These are phyloP conservation scores for Drosophila micromelanica DNA, from an alignment of 1,140 invertebrate species.

Conservation along the genomic window DNA sequence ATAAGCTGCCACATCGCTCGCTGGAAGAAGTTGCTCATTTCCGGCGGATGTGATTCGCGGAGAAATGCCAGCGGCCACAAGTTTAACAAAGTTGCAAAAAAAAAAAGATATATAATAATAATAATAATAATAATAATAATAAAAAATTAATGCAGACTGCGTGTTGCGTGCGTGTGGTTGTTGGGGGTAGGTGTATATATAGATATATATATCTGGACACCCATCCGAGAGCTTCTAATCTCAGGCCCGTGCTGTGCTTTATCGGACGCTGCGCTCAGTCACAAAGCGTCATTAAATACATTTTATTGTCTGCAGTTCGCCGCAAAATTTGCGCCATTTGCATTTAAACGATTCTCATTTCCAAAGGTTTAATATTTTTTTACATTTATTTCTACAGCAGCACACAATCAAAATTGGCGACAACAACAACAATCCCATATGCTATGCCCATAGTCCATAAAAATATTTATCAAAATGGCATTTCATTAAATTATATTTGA, in stretches of 20 bases:
- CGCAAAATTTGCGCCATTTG: slow-evolving; percentile 43
- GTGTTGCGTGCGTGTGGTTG: slow-evolving; percentile 20
- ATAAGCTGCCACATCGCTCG: slow-evolving; percentile 48
- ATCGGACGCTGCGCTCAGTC: neutral
- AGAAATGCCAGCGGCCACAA: neutral
- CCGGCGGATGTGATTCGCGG: slow-evolving; percentile 69
- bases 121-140: no score
- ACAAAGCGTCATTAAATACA: slow-evolving; percentile 55
- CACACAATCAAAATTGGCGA: slow-evolving; percentile 24
- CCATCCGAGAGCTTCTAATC: slow-evolving; percentile 22
- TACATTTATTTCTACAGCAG: slow-evolving; percentile 33
- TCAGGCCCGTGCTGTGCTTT: neutral
- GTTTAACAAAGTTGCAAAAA: slow-evolving; percentile 19
- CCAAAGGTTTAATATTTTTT: slow-evolving; percentile 19
- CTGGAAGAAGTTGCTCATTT: slow-evolving; percentile 60
- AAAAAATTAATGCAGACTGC: slow-evolving; percentile 67
- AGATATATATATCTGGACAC: no score
- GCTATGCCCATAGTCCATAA: slow-evolving; percentile 42
- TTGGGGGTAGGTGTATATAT: neutral
- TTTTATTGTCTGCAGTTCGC: slow-evolving; percentile 53
- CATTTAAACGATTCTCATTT: slow-evolving; percentile 66
- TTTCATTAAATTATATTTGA: slow-evolving; percentile 31
- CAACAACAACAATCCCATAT: slow-evolving; percentile 18
- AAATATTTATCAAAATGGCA: slow-evolving; percentile 50
- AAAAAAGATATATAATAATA: neutral